Evolutionary conservation across 1,140 invertebrate species (phyloP).

Genomic region (Lordiphosa stackelbergi): DNA sequence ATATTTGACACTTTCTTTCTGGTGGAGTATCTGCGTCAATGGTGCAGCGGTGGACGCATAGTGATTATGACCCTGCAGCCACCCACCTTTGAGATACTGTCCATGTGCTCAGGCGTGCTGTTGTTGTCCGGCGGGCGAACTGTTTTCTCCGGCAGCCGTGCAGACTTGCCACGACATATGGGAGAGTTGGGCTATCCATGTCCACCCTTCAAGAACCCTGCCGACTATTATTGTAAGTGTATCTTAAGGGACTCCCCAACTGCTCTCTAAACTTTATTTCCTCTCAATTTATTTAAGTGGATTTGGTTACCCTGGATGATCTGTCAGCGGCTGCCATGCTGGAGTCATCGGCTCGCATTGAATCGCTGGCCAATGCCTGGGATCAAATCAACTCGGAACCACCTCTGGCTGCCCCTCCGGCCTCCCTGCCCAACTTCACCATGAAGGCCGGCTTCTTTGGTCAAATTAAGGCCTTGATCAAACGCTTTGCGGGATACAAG

Average conservation of each 20-base stretch:
- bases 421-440: slow-evolving; percentile 71
- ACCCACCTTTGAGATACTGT: slow-evolving; percentile 96
- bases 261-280: too few relatives aligned
- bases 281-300: slow-evolving; percentile 81
- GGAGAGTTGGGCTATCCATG: slow-evolving; percentile 95
- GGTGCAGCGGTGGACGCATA: slow-evolving; percentile 90
- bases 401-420: slow-evolving; percentile 70
- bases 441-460: slow-evolving; percentile 78
- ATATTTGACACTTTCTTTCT: slow-evolving; percentile 97
- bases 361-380: slow-evolving; percentile 89
- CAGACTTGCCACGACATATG: slow-evolving; percentile 95
- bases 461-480: slow-evolving; percentile 64
- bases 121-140: slow-evolving; percentile 92
- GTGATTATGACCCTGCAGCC: slow-evolving; percentile 95
- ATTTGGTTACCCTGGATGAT: slow-evolving; percentile 94
- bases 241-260: neutral
- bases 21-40: slow-evolving; percentile 94
- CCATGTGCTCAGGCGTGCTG: slow-evolving; percentile 91
- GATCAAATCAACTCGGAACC: slow-evolving; percentile 77
- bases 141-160: slow-evolving; percentile 92
- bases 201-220: slow-evolving; percentile 96
- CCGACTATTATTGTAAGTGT: slow-evolving; percentile 94
- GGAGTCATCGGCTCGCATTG: slow-evolving; percentile 94
- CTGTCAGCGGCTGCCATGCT: slow-evolving; percentile 94
- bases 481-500: slow-evolving; percentile 83